Evolutionary conservation across 1,140 invertebrate genomes (phyloP).

Genomic region (Formica exsecta): DNA sequence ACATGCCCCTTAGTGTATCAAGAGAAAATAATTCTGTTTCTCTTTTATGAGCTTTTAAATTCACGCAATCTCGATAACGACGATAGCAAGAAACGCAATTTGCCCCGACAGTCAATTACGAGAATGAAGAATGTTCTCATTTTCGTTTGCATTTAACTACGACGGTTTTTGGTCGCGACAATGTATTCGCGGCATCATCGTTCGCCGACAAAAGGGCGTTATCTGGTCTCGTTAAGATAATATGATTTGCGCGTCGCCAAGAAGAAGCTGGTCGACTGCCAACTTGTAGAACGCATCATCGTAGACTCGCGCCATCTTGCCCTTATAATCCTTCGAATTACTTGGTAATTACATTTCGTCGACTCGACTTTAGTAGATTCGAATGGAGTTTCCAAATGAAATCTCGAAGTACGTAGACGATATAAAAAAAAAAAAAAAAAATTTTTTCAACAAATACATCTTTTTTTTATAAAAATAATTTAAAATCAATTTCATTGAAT

Average conservation of each 20-base stretch:
- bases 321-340: constrained; percentile 43
- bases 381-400: constrained; percentile 20
- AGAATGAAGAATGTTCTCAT: constrained; percentile 24
- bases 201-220: constrained; percentile 51
- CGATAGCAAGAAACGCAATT: constrained; percentile 39
- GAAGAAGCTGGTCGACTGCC: constrained; percentile 40
- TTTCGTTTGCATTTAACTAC: constrained; percentile 29
- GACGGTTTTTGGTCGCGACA: constrained; percentile 4
- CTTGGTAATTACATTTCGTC: constrained; percentile 51
- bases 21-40: constrained; percentile 12
- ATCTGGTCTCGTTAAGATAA: constrained; percentile 64
- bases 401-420: neutral
- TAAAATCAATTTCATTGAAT: neutral
- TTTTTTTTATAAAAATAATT: neutral
- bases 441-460: no score
- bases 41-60: neutral
- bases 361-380: constrained; percentile 48
- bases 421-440: no score
- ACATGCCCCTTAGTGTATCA: neutral
- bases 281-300: constrained; percentile 47
- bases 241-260: constrained; percentile 50
- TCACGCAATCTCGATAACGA: neutral
- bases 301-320: constrained; percentile 48
- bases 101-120: constrained; percentile 14
- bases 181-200: constrained; percentile 35